Percentiles rank a stretch among this genome's conserved stretches.
These are phyloP conservation scores for Ptycholaimellus sp. DNA, from an alignment of 2,888 invertebrate species.

Conservation along the genomic window DNA sequence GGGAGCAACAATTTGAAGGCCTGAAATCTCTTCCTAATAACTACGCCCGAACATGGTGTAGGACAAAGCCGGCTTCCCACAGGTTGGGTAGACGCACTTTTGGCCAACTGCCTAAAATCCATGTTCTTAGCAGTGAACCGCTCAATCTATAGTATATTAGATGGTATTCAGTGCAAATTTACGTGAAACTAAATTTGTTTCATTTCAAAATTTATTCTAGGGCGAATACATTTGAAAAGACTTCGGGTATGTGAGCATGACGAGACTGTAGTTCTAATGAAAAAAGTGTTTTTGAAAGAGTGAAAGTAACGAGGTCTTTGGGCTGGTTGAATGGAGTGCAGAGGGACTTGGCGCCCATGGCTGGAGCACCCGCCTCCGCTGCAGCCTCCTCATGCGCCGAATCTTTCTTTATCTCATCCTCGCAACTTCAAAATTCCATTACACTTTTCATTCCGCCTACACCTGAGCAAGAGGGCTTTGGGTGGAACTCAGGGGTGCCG, in stretches of 20 bases:
- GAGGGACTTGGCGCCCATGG: conserved; percentile 96
- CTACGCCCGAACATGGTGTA: conserved; percentile 86
- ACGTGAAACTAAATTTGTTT: too few species aligned
- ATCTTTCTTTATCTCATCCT: conserved; percentile 81
- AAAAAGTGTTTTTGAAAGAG: too few species aligned
- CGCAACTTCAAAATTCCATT: conserved; percentile 37
- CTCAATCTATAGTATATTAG: too few species aligned
- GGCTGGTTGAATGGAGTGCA: conserved; percentile 85
- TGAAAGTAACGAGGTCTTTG: conserved; percentile 28
- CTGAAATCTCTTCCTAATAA: too few species aligned
- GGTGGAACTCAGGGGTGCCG: conserved; percentile 39
- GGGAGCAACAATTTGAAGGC: too few species aligned
- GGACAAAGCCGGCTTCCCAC: conserved; percentile 50
- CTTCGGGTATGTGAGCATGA: too few species aligned
- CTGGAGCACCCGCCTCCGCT: conserved; percentile 52
- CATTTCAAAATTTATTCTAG: too few species aligned
- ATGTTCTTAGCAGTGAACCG: too few species aligned
- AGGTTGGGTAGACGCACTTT: conserved; percentile 64
- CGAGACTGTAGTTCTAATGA: too few species aligned
- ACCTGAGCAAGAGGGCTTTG: not conserved
- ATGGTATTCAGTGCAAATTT: too few species aligned
- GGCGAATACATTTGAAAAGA: too few species aligned
- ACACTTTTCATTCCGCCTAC: not conserved
- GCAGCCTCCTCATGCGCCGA: conserved; percentile 39
- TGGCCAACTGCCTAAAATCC: conserved; percentile 32